Conservation (phyloP, 1,140 invertebrate genomes). For the Paralvinella palmiformis region DNA sequence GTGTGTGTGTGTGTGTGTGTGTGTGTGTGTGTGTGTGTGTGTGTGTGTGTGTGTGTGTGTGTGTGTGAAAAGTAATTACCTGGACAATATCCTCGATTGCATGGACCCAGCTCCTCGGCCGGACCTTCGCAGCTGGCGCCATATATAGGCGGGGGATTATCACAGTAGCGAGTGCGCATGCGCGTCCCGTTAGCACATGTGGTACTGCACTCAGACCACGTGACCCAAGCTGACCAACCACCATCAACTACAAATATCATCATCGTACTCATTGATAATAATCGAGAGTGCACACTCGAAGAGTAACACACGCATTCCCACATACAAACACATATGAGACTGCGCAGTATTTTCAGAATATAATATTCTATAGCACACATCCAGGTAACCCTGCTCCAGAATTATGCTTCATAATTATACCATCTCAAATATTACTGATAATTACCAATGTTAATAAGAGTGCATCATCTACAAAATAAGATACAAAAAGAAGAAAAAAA, state of each 20-base stretch:
- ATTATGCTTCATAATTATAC: neutral
- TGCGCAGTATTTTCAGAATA: neutral
- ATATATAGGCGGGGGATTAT: neutral
- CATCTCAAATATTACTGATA: neutral
- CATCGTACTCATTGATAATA: neutral
- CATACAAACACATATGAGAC: neutral
- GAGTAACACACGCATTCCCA: neutral
- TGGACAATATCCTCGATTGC: neutral
- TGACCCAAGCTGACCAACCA: conserved; percentile 13
- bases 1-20: neutral
- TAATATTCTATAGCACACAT: neutral
- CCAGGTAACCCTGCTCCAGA: neutral
- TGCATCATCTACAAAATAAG: no score
- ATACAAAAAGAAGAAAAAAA: no score
- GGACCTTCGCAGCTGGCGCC: neutral
- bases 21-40: conserved; percentile 1
- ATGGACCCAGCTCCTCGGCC: neutral
- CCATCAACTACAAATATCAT: conserved; percentile 17
- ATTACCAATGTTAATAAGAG: no score
- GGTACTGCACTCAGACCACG: conserved; percentile 15
- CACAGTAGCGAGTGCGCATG: neutral
- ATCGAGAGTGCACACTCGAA: neutral
- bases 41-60: neutral
- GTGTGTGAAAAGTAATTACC: neutral
- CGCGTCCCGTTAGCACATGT: conserved; percentile 17